Percentiles rank a stretch among this genome's conserved stretches.
Evolutionary conservation across 2,797 vertebrate species (phyloP).

Genomic region (Discoglossus pictus): DNA sequence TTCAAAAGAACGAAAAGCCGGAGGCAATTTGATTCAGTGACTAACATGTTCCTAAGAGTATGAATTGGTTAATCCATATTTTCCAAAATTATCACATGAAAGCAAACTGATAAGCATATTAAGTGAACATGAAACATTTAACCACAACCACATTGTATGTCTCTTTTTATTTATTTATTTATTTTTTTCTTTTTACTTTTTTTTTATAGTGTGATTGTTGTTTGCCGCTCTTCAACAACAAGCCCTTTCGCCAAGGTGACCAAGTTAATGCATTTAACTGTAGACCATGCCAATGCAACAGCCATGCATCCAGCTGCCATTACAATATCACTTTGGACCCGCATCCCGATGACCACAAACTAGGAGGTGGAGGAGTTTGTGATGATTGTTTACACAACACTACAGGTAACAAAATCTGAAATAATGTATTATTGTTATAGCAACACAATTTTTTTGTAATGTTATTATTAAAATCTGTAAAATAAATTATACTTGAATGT

Average conservation of each 20-base stretch:
- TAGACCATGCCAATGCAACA: constrained; percentile 81
- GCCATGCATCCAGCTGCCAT: constrained; percentile 83
- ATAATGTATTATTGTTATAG: no score
- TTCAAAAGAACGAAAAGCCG: constrained; percentile 43
- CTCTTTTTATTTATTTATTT: not conserved
- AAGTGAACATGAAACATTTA: constrained; percentile 10
- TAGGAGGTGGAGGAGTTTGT: constrained; percentile 85
- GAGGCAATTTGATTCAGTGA: constrained; percentile 34
- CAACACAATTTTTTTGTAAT: no score
- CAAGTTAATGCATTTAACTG: constrained; percentile 82
- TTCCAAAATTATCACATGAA: constrained; percentile 44
- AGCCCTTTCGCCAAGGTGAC: constrained; percentile 84
- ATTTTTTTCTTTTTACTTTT: constrained; percentile 22
- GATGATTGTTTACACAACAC: constrained; percentile 85
- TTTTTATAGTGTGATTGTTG: constrained; percentile 80
- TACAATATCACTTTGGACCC: constrained; percentile 75
- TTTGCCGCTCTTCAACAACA: constrained; percentile 85
- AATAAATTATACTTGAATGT: no score
- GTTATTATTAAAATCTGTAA: no score
- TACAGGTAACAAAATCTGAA: constrained; percentile 68
- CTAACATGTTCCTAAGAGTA: constrained; percentile 40
- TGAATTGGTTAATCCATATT: constrained; percentile 39
- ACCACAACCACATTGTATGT: not conserved
- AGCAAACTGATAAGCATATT: constrained; percentile 18
- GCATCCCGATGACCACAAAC: constrained; percentile 77